phyloP scores from a whole-genome alignment of 2,888 invertebrate genomes.

The Chrysopilus asiliformis region DNA sequence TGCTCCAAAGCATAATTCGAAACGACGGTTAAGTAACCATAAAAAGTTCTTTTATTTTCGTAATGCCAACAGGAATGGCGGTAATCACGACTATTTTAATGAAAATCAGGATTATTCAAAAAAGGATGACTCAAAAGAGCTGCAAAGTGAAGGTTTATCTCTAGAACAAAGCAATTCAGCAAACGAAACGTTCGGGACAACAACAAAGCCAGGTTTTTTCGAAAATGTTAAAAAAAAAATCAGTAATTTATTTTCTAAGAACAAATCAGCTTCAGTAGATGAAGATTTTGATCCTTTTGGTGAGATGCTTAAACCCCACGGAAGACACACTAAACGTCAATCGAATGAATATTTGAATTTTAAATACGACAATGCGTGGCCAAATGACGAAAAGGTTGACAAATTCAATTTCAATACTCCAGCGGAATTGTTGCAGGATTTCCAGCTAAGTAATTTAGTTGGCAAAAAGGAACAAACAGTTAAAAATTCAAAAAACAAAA shows the following conservation, averaged over 20 bases:
- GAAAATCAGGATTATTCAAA: no score
- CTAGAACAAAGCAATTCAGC: not conserved
- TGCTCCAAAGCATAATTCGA: not conserved
- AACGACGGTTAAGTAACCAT: not conserved
- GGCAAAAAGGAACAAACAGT: no score
- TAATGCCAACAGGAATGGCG: not conserved
- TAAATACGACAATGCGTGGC: constrained; percentile 3
- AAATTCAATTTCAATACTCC: not conserved
- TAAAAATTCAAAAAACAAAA: not conserved
- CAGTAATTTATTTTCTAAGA: not conserved
- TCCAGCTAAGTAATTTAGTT: not conserved
- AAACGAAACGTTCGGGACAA: not conserved
- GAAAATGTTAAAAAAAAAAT: constrained; percentile 3
- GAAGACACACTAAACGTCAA: not conserved
- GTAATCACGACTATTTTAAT: not conserved
- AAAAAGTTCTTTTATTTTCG: constrained; percentile 7
- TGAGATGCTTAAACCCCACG: not conserved
- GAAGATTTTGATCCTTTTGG: constrained; percentile 1
- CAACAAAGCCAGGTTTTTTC: not conserved
- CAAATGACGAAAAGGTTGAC: not conserved
- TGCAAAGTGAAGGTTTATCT: not conserved
- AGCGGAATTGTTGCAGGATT: not conserved
- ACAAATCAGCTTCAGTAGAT: not conserved
- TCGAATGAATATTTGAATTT: constrained; percentile 1
- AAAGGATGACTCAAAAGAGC: no score